Evolutionary conservation across 2,113 vertebrate species (phyloP), one percentile per base, ranked within the genome.

Genomic region (Ursus arctos): DNA sequence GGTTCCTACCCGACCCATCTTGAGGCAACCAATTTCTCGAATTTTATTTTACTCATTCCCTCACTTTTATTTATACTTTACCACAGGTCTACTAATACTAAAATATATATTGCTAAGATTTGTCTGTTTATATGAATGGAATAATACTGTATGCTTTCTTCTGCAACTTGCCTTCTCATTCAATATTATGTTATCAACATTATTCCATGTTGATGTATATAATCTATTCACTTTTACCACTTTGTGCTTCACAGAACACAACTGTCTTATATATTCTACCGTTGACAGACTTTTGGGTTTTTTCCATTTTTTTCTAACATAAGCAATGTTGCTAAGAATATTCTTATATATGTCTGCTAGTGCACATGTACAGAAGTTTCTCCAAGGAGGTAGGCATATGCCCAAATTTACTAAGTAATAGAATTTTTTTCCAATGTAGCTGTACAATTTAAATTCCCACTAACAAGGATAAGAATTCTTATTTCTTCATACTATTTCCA

Each of bases 361-460:
- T 49, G 19, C 0, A 61, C 14, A 53, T 24, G 33, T 4, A 53
- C 22, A 76, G 80, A 91, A 33, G 1, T 28, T 83, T 72, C 69
- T 65, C 40, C 40, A 63, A 57, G 63, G 12, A 31, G 5, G 31
- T 9, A 84, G 31, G 21, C n/a, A 84, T 18, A 49, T 10, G 26
- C 83, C 92, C 31, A 85, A 16, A 85, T 92, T 94, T 85, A 80
- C 15, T n/a, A 89, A 88, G 49, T 84, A 84, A 74, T 7, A 59
- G 36, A 88, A 61, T 47, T 33, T 74, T 7, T 57, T 55, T 49
- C 31, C 22, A 59, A n/a, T 40, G 55, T 72, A 33, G 7, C 36
- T 77, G 2, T 69, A 65, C 15, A 80, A 81, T 80, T 94, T 72
- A 92, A 84, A 83, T 69, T 94, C 22, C 19, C 28, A 69, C 1